Evolutionary conservation across 2,888 invertebrate genomes (phyloP), one percentile per base, ranked within the genome.

Genomic region (Heliconius ismenius): DNA sequence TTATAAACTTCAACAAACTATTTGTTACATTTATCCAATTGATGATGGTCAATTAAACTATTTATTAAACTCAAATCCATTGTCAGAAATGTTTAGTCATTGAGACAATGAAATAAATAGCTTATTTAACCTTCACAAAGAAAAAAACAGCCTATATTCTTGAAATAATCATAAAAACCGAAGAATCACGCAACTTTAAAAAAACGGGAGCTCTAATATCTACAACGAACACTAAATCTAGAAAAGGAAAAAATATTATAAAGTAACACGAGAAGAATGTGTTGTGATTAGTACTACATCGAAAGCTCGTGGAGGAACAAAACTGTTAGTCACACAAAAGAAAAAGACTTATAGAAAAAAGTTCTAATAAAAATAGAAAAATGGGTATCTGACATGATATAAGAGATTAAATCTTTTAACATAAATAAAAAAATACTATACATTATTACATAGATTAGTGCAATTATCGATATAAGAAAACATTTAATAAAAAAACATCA

Each of bases 261-360:
- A 75, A 68, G 7, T 58, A 72, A 73, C 68, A 73, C 28, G 67
- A 70, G 32, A 15, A 63, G 70, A 24, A 62, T 62, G 78, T 77
- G 78, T 77, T 76, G 75, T 79, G 75, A 76, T 77, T 79, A 64
- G 73, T 77, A 68, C 78, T 75, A 80, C 80, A 79, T 60, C 63
- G 77, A 80, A 80, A 80, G 79, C 80, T 76, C 69, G 49, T 76
- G 75, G 77, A 76, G 78, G 78, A 79, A 73, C 70, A 64, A 43
- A 73, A 76, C 28, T 78, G 75, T 79, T 80, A 80, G 77, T 81
- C 76, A 78, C 76, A 76, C 76, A 68, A 60, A 75, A 73, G 24
- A 74, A 73, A n/a, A 75, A 75, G 76, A 80, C 65, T 75, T 63
- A 79, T 11, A 79, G 77, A 75, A 79, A 78, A 78, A 76, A 72